Base-by-base conservation (phyloP, 1,140 invertebrate species). In the Drosophila carrolli region DNA sequence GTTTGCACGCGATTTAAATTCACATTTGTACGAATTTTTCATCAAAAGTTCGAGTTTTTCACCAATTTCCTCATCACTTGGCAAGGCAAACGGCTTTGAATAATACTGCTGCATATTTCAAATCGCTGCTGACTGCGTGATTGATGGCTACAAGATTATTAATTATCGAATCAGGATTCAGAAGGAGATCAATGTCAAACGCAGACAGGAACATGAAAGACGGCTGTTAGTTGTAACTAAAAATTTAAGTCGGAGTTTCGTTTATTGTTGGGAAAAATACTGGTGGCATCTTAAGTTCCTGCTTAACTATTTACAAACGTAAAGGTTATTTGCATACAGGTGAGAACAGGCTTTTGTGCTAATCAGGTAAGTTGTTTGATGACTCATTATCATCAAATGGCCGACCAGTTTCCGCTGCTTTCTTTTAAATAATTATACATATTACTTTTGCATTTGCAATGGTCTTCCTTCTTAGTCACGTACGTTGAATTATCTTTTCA, bases 131-230 rank as follows among this genome's bases (percentile, higher is more conserved):
- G 46, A 51, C 65, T 66, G 65, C 32, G 19, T 67, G 65, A 60
- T 67, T 68, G 65, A 68, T 68, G 38, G 47, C 37, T n/a, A 14
- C 65, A 37, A 68, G 61, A 68, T 67, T 68, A 29, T 37, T 51
- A 40, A 66, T 68, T 68, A 68, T 68, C 47, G 23, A 53, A 54
- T 67, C 61, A 53, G 61, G 65, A 68, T 54, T 50, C 60, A 51
- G 38, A 41, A 66, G 65, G 46, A 51, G 63, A 65, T 68, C 65
- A 68, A 68, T 68, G 65, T 68, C 65, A 68, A 16, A 35, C 8
- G 46, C 11, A 8, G 62, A 59, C 55, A 48, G 63, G 44, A 66
- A 32, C 61, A 51, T 53, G 46, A 66, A 66, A 37, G 46, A 29
- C 62, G 37, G 19, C n/a, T 51, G n/a, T 51, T 32, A 51, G 35